phyloP scores from a whole-genome alignment of 2,113 vertebrate genomes.

The Syrrhaptes paradoxus region DNA sequence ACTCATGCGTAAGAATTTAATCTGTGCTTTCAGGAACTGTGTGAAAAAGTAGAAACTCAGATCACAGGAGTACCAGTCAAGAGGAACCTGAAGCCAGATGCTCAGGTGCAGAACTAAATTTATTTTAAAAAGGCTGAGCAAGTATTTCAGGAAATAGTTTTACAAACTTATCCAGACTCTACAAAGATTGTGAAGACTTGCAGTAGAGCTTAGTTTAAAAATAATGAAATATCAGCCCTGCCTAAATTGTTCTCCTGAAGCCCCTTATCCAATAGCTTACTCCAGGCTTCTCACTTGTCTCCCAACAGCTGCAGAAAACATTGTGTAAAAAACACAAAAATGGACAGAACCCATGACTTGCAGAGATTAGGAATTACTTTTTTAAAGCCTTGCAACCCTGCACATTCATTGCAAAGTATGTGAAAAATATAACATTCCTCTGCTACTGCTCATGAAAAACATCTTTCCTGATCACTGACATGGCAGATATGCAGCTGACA shows the following conservation, averaged over 20 bases:
- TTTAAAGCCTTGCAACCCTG: background rate
- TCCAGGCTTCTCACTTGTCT: background rate
- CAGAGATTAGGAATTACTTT: conserved; percentile 23
- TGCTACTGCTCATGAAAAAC: conserved; percentile 22
- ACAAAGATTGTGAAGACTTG: background rate
- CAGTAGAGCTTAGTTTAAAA: background rate
- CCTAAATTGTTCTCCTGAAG: background rate
- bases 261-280: background rate
- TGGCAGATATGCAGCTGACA: conserved; percentile 59
- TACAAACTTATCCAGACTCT: background rate
- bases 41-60: background rate
- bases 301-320: background rate
- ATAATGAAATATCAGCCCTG: background rate
- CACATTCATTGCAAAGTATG: background rate
- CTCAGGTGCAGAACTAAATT: conserved; percentile 21
- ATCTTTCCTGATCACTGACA: conserved; percentile 52
- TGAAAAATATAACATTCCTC: background rate
- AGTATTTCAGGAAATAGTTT: background rate
- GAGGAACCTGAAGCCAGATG: background rate
- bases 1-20: background rate
- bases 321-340: background rate
- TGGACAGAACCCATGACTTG: background rate
- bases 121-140: background rate
- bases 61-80: background rate
- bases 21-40: background rate